Percentiles rank a stretch among this genome's conserved stretches.
phyloP scores from a whole-genome alignment of 2,888 invertebrate species.

The Dicyrtoma fusca region DNA sequence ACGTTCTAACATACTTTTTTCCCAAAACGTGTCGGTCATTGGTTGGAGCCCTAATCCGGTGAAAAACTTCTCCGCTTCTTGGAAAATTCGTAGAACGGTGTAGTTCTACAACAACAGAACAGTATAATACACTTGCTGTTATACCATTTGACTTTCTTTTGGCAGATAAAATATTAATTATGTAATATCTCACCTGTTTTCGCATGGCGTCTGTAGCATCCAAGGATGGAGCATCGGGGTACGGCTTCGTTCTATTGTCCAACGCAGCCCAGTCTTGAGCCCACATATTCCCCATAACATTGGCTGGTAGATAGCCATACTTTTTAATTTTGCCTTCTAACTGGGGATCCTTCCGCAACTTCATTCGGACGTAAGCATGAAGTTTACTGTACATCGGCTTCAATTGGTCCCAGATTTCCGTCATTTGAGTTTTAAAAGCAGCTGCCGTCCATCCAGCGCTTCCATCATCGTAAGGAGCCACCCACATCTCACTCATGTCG shows the following conservation, averaged over 20 bases:
- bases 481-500: slow-evolving; percentile 87
- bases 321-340: slow-evolving; percentile 56
- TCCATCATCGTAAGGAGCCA: slow-evolving; percentile 74
- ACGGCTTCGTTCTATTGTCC: slow-evolving; percentile 75
- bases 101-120: slow-evolving; percentile 39
- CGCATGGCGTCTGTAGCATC: slow-evolving; percentile 80
- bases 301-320: slow-evolving; percentile 57
- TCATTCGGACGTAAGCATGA: slow-evolving; percentile 78
- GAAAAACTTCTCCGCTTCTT: slow-evolving; percentile 75
- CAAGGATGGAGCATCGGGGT: slow-evolving; percentile 69
- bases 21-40: slow-evolving; percentile 84
- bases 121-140: too few relatives aligned
- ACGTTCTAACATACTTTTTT: slow-evolving; percentile 76
- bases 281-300: slow-evolving; percentile 73
- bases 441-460: slow-evolving; percentile 55
- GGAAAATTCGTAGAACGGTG: slow-evolving; percentile 49
- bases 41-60: slow-evolving; percentile 78
- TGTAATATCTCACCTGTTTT: slow-evolving; percentile 59
- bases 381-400: slow-evolving; percentile 79
- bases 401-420: slow-evolving; percentile 66
- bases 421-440: slow-evolving; percentile 62
- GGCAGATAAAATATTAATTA: too few relatives aligned
- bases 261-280: slow-evolving; percentile 76
- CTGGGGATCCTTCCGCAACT: slow-evolving; percentile 60
- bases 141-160: too few relatives aligned